These are phyloP conservation scores for Drosophila meridiana DNA, from an alignment of 2,888 invertebrate genomes.

Conservation along the genomic window DNA sequence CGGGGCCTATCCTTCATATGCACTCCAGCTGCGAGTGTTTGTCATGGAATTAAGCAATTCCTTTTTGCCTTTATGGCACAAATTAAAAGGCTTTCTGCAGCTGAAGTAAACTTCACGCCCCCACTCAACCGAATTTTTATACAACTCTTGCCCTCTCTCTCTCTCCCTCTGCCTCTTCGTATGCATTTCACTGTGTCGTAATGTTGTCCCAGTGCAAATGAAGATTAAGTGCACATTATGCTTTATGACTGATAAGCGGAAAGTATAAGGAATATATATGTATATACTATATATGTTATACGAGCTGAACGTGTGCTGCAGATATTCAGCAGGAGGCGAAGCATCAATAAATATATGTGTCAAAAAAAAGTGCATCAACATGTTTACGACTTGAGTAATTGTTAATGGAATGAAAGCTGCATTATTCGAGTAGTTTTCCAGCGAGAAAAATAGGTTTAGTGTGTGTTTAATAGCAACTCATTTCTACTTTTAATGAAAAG, in stretches of 20 bases:
- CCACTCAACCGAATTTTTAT: conserved; percentile 13
- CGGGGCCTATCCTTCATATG: conserved; percentile 29
- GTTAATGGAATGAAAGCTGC: background rate
- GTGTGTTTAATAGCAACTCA: background rate
- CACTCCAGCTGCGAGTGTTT: conserved; percentile 53
- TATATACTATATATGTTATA: conserved; percentile 31
- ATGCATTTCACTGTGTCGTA: conserved; percentile 14
- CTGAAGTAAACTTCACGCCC: conserved; percentile 19
- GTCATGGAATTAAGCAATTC: conserved; percentile 77
- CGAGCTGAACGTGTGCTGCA: conserved; percentile 7
- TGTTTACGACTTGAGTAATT: conserved; percentile 22
- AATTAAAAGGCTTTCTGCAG: conserved; percentile 66
- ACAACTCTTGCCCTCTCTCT: background rate
- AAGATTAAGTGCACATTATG: conserved; percentile 61
- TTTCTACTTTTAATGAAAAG: background rate
- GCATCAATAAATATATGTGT: conserved; percentile 17
- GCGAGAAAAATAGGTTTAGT: background rate
- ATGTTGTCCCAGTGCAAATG: conserved; percentile 45
- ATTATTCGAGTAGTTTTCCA: background rate
- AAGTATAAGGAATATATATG: conserved; percentile 32
- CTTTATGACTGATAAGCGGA: conserved; percentile 51
- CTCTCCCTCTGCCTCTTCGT: background rate
- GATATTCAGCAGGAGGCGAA: conserved; percentile 2
- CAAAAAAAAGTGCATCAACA: background rate
- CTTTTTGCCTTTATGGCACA: conserved; percentile 67